These are phyloP conservation scores for Melopsittacus undulatus DNA, from an alignment of 2,797 vertebrate species.

Conservation along the genomic window DNA sequence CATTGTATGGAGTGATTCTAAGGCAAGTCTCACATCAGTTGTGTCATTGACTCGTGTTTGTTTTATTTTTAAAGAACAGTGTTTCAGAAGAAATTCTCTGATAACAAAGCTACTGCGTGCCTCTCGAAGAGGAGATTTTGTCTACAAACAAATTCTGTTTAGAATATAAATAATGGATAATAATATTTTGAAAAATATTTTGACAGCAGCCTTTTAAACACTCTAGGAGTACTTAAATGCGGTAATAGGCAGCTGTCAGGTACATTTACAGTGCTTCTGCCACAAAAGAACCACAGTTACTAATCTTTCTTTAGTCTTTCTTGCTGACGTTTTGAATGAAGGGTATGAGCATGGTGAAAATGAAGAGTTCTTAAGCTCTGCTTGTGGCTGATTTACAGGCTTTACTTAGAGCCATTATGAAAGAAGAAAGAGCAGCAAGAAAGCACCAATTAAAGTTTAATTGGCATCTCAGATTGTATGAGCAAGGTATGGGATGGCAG, in stretches of 20 bases:
- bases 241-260: slow-evolving; percentile 62
- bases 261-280: slow-evolving; percentile 29
- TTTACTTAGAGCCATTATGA: neutral
- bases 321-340: neutral
- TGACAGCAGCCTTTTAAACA: slow-evolving; percentile 43
- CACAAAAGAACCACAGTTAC: slow-evolving; percentile 16
- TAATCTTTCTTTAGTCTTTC: slow-evolving; percentile 34
- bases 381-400: neutral
- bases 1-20: neutral
- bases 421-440: neutral
- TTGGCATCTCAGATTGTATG: neutral
- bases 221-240: neutral
- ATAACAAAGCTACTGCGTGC: neutral
- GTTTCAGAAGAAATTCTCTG: neutral
- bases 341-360: neutral
- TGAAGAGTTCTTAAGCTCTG: slow-evolving; percentile 24
- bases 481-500: neutral
- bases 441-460: slow-evolving; percentile 14
- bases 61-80: slow-evolving; percentile 4
- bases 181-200: slow-evolving; percentile 56
- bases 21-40: neutral
- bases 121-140: neutral
- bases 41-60: neutral
- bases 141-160: slow-evolving; percentile 51
- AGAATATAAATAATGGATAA: slow-evolving; percentile 35